Conservation (phyloP, 2,888 invertebrate species). For the Thysanoteuthis rhombus region DNA sequence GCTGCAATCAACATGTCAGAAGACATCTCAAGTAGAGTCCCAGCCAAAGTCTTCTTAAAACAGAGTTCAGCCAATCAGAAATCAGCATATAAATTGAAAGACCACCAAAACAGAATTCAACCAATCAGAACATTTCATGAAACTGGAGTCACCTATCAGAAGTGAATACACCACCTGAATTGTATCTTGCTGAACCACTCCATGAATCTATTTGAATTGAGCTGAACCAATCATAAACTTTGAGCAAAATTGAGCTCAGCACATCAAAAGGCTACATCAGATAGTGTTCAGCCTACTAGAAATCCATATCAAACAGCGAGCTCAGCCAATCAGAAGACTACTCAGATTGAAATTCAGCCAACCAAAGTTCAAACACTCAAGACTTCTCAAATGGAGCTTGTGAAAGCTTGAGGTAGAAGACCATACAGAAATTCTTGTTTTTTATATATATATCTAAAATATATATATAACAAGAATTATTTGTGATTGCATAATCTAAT, state of each 20-base stretch:
- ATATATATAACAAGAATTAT: no score
- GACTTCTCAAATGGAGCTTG: no score
- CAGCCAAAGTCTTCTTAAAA: not conserved
- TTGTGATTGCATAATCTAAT: no score
- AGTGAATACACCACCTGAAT: not conserved
- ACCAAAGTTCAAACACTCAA: not conserved
- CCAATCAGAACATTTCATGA: not conserved
- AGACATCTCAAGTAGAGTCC: not conserved
- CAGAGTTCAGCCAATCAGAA: not conserved
- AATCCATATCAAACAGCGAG: not conserved
- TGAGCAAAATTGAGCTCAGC: not conserved
- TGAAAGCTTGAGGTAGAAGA: no score
- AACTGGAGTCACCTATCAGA: not conserved
- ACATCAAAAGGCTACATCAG: not conserved
- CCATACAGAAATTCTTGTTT: no score
- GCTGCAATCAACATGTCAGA: not conserved
- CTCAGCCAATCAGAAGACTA: not conserved
- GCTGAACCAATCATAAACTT: not conserved
- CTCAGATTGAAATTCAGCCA: not conserved
- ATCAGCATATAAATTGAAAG: not conserved
- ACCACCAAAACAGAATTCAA: not conserved
- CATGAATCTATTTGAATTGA: not conserved
- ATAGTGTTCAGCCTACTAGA: not conserved
- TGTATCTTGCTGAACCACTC: not conserved
- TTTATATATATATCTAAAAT: no score